Conservation (phyloP, 2,888 invertebrate species). For the Erebia aethiops region DNA sequence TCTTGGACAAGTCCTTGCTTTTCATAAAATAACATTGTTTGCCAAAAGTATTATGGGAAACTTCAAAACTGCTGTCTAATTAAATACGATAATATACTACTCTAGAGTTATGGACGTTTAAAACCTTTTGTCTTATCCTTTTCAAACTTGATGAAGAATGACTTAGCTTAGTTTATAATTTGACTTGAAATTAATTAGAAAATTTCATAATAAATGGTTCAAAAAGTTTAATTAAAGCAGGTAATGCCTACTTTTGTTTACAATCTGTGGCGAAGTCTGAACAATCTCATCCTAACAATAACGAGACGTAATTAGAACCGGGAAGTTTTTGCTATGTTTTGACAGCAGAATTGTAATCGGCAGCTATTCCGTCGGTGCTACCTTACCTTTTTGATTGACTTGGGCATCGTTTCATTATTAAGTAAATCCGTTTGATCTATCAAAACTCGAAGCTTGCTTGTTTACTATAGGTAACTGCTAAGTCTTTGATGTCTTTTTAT, state of each 20-base stretch:
- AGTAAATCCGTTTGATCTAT: constrained; percentile 45
- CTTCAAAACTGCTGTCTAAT: constrained; percentile 29
- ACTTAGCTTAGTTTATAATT: constrained; percentile 45
- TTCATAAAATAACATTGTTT: constrained; percentile 9
- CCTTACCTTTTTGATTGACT: constrained; percentile 58
- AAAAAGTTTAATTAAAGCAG: constrained; percentile 47
- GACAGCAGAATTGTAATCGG: constrained; percentile 68
- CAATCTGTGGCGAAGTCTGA: constrained; percentile 42
- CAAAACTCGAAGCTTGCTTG: constrained; percentile 11
- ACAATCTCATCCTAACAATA: constrained; percentile 44
- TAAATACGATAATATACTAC: constrained; percentile 21
- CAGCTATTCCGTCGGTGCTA: constrained; percentile 48
- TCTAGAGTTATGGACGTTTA: constrained; percentile 23
- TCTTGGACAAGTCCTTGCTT: not conserved
- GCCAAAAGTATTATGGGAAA: constrained; percentile 12
- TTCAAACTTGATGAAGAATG: constrained; percentile 41
- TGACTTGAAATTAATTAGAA: constrained; percentile 45
- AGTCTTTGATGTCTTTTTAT: constrained; percentile 9
- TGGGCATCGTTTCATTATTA: constrained; percentile 61
- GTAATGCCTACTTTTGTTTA: constrained; percentile 44
- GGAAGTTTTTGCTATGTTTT: constrained; percentile 48
- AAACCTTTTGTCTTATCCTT: constrained; percentile 39
- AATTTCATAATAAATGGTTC: constrained; percentile 47
- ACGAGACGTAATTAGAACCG: constrained; percentile 35
- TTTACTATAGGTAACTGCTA: not conserved